phyloP scores from a whole-genome alignment of 2,888 invertebrate species.

The Notodonta ziczac region DNA sequence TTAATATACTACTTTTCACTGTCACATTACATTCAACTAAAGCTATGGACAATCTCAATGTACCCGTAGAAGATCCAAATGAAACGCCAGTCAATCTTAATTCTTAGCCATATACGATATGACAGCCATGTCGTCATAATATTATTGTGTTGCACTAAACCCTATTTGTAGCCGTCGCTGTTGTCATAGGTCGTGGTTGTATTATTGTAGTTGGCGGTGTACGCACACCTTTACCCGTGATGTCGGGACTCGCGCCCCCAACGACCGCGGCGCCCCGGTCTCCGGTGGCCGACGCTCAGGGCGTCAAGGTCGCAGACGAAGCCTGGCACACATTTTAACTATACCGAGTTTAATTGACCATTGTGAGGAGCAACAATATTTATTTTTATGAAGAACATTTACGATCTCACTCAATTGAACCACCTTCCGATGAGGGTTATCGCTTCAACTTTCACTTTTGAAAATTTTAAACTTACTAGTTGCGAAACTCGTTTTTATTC shows the following conservation, averaged over 20 bases:
- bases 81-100: neutral
- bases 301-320: conserved; percentile 62
- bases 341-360: conserved; percentile 26
- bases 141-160: conserved; percentile 18
- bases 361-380: conserved; percentile 15
- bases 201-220: conserved; percentile 36
- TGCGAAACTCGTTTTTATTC: conserved; percentile 22
- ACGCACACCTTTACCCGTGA: conserved; percentile 45
- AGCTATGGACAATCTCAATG: conserved; percentile 14
- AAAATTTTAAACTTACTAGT: conserved; percentile 16
- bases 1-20: neutral
- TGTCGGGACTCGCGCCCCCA: conserved; percentile 42
- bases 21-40: conserved; percentile 8
- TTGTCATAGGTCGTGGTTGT: conserved; percentile 44
- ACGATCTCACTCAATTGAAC: conserved; percentile 11
- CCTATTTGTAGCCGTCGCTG: conserved; percentile 30
- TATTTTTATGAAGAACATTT: conserved; percentile 19
- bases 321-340: conserved; percentile 48
- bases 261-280: conserved; percentile 51
- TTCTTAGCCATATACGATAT: conserved; percentile 11
- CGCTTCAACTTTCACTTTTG: conserved; percentile 29
- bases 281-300: conserved; percentile 53
- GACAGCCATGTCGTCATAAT: conserved; percentile 23
- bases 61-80: conserved; percentile 9
- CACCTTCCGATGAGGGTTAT: conserved; percentile 11